Conservation (phyloP, 2,797 vertebrate species). For the Simalia tracyae region DNA sequence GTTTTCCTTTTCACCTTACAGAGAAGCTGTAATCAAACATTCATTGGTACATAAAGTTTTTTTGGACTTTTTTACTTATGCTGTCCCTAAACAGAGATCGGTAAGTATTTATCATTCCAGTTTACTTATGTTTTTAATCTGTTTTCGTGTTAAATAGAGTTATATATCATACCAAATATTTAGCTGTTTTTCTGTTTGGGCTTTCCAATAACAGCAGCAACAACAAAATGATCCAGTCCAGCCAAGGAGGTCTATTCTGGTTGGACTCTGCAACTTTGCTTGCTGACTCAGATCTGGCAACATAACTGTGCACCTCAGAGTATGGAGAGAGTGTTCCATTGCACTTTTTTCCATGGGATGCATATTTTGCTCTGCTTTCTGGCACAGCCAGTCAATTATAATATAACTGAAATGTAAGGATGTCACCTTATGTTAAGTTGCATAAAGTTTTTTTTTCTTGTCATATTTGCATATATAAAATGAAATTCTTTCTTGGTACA, state of each 20-base stretch:
- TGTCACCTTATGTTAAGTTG: background rate
- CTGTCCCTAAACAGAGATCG: slow-evolving; percentile 83
- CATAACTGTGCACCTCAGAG: background rate
- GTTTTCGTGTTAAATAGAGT: background rate
- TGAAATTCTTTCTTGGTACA: background rate
- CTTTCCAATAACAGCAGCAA: background rate
- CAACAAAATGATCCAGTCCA: background rate
- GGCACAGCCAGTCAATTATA: background rate
- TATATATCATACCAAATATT: background rate
- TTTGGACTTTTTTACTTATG: slow-evolving; percentile 88
- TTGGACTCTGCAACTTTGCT: background rate
- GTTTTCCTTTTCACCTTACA: slow-evolving; percentile 65
- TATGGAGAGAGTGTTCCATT: background rate
- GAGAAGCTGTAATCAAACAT: slow-evolving; percentile 94
- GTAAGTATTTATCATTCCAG: slow-evolving; percentile 74
- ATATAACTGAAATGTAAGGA: background rate
- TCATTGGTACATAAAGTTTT: slow-evolving; percentile 97
- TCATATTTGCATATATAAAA: background rate
- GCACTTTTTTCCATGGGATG: background rate
- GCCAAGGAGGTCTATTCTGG: background rate
- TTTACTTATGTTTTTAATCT: background rate
- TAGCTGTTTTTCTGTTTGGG: background rate
- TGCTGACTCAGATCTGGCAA: background rate
- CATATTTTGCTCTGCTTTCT: background rate
- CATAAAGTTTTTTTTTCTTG: background rate